These are phyloP conservation scores for Characodon lateralis DNA, from an alignment of 2,797 vertebrate species.

Conservation along the genomic window DNA sequence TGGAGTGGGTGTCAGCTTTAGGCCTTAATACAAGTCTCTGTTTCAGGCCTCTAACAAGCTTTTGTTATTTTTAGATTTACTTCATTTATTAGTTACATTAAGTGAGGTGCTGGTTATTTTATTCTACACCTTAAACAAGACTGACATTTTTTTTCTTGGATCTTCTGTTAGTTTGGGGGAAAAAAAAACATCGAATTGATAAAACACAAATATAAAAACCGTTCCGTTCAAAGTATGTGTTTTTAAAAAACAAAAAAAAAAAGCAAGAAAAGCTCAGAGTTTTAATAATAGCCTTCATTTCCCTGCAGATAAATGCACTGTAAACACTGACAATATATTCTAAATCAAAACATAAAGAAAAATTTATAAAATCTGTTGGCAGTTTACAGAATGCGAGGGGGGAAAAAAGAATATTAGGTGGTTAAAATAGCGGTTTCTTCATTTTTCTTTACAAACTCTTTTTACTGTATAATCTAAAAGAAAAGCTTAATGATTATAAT, in stretches of 20 bases:
- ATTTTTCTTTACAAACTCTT: background rate
- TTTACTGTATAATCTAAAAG: background rate
- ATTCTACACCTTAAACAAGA: too few relatives aligned
- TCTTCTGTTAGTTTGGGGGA: background rate
- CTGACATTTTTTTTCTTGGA: background rate
- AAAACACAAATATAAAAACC: background rate
- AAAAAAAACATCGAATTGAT: background rate
- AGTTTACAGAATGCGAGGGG: background rate
- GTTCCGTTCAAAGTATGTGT: background rate
- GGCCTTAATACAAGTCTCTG: slow-evolving; percentile 50
- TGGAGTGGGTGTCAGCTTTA: slow-evolving; percentile 67
- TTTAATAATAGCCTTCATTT: background rate
- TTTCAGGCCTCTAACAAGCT: slow-evolving; percentile 44
- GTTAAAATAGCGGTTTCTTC: background rate
- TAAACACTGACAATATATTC: background rate
- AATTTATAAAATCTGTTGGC: background rate
- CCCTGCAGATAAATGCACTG: background rate
- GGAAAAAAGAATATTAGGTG: background rate
- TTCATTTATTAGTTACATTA: slow-evolving; percentile 27
- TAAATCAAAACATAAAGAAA: background rate
- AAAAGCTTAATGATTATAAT: too few relatives aligned
- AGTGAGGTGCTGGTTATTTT: too few relatives aligned
- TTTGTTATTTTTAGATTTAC: slow-evolving; percentile 54
- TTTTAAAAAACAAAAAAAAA: background rate
- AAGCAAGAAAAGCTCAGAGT: background rate